A percentile compares a stretch with the other conserved stretches of the same genome.
Conservation (phyloP, 2,888 invertebrate genomes). For the Himalopsyche japonica region DNA sequence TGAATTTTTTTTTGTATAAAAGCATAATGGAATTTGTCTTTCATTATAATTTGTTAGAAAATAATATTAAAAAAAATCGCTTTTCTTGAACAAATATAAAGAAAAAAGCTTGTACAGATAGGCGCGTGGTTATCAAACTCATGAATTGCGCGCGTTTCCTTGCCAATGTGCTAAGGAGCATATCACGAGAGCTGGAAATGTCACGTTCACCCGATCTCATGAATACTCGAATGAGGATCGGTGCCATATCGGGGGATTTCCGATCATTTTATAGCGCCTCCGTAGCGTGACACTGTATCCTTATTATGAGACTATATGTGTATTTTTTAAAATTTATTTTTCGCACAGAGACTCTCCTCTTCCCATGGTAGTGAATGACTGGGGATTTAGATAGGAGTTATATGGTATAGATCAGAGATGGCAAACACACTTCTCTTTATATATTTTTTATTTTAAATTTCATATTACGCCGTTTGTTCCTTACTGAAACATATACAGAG, state of each 20-base stretch:
- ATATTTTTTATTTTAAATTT: too few relatives aligned
- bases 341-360: not conserved
- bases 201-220: not conserved
- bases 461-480: too few relatives aligned
- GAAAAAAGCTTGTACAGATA: not conserved
- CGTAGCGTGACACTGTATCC: not conserved
- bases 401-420: too few relatives aligned
- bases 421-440: too few relatives aligned
- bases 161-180: not conserved
- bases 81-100: not conserved
- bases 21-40: too few relatives aligned
- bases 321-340: not conserved
- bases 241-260: not conserved
- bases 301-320: not conserved
- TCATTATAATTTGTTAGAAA: too few relatives aligned
- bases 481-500: too few relatives aligned
- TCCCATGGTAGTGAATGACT: too few relatives aligned
- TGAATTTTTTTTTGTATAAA: too few relatives aligned
- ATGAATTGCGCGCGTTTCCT: not conserved
- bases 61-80: not conserved
- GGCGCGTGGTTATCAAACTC: not conserved
- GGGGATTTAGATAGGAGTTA: too few relatives aligned
- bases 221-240: not conserved
- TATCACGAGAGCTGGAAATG: not conserved
- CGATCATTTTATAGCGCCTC: not conserved